Evolutionary conservation across 2,797 vertebrate genomes (phyloP), one percentile per base, ranked within the genome.

Genomic region (Atherinosoma microstoma): DNA sequence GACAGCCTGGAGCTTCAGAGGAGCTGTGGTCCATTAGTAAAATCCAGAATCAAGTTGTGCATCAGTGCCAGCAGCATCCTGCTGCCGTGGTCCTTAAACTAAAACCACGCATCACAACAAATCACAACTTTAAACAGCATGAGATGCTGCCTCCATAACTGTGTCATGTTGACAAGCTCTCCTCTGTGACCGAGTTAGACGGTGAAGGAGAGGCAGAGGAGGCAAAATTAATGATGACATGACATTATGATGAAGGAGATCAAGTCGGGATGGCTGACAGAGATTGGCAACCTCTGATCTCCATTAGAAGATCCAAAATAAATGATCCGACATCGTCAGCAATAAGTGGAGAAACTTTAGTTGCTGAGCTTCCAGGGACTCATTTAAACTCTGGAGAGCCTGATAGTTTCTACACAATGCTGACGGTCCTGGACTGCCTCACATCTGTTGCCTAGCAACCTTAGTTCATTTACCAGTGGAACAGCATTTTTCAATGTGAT

Each of bases 11-110:
- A 51, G 76, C 30, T 67, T 60, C 67, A 40, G 47, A 51, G 76
- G 61, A 68, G 49, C 79, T 38, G 35, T 4, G 67, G 80, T 87
- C 83, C 86, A 85, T 86, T 91, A 76, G 70, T n/a, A n/a, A 36
- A 58, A 61, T 69, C 73, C 67, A 8, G 15, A 63, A 59, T 30
- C 58, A 76, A 13, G 40, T 47, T 29, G 32, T 70, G 45, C 67
- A 62, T 73, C 61, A 38, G 34, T 42, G 27, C 57, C 54, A 8
- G 62, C 40, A 58, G 20, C 51, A 51, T 79, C 62, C 64, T 2
- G 15, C 51, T 13, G 13, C 20, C 22, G 49, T 0, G 53, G 56
- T 68, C 42, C n/a, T 20, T 36, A 24, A 32, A 64, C 9, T 0
- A 2, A 38, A 45, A 56, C 40, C 16, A 57, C 9, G 2, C 64